Evolutionary conservation across 2,797 vertebrate species (phyloP).

Genomic region (Odontamblyopus rebecca): DNA sequence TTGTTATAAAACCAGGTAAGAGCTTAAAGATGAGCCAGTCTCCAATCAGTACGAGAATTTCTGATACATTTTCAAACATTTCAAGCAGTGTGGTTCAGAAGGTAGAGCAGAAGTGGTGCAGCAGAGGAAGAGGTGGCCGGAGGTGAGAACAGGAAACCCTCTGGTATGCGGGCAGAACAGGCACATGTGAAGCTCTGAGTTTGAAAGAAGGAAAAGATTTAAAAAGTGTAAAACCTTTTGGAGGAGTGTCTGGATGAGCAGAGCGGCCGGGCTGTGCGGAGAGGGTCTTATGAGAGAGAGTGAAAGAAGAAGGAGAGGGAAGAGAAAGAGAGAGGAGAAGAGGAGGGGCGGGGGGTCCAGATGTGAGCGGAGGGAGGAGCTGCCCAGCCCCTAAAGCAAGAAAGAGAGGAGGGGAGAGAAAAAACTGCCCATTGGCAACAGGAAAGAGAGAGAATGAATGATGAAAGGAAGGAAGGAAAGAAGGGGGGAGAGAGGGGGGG

Average conservation of each 20-base stretch:
- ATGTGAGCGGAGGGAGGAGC: conserved; percentile 78
- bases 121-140: background rate
- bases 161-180: background rate
- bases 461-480: background rate
- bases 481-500: background rate
- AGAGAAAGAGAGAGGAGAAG: background rate
- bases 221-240: background rate
- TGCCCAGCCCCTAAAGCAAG: conserved; percentile 55
- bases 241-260: background rate
- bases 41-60: too few species aligned
- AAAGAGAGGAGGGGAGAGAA: conserved; percentile 16
- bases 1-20: too few species aligned
- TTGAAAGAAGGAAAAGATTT: too few species aligned
- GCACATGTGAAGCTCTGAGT: background rate
- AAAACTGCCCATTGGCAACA: too few species aligned
- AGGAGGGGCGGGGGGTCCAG: conserved; percentile 48
- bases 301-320: background rate
- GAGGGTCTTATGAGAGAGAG: background rate
- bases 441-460: background rate
- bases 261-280: background rate
- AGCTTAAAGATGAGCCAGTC: too few species aligned
- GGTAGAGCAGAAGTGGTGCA: background rate
- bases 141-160: background rate
- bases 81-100: background rate
- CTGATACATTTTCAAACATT: background rate